Evolutionary conservation across 2,113 vertebrate genomes (phyloP), one percentile per base, ranked within the genome.

Genomic region (Trichechus manatus): DNA sequence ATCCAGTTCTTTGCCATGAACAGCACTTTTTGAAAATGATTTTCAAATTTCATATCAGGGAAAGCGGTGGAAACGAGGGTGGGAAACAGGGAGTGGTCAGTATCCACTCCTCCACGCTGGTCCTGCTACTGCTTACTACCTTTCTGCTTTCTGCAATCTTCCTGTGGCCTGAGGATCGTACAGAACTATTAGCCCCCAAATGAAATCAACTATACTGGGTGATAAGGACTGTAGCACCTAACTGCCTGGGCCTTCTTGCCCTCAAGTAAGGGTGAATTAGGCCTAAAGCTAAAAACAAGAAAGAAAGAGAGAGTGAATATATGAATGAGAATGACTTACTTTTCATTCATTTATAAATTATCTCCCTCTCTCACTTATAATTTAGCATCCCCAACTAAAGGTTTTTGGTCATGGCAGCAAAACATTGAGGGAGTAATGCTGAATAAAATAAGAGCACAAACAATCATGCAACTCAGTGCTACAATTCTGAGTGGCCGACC

Each of bases 51-150:
- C 53, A 42, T 44, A 1, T 33, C 3, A 31, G 56, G 66, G 23
- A 81, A 36, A 3, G 22, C 0, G 3, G n/a, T 1, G 6, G 27
- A 42, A 20, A 87, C 50, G 23, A n/a, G 63, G 56, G 53, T 13
- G 6, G 10, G 31, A 63, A 47, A 3, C n/a, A n/a, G 20, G 36
- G 23, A 8, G 7, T 1, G 0, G 6, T 2, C 0, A 29, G 82
- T 14, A 9, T 0, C 7, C 0, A 11, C 10, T 33, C 11, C 31
- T 29, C 47, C 10, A 13, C 17, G 13, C 20, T 9, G 0, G 17
- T 39, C 64, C 74, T 10, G 14, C 44, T 42, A 3, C 8, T 91
- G 25, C 91, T 56, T 0, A 8, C 53, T 2, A 1, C 50, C 44
- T 36, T 31, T 1, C 74, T 3, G 5, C 23, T 83, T 68, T 74